Base-by-base conservation (phyloP, 2,113 vertebrate species). In the Zosterops pallidus region DNA sequence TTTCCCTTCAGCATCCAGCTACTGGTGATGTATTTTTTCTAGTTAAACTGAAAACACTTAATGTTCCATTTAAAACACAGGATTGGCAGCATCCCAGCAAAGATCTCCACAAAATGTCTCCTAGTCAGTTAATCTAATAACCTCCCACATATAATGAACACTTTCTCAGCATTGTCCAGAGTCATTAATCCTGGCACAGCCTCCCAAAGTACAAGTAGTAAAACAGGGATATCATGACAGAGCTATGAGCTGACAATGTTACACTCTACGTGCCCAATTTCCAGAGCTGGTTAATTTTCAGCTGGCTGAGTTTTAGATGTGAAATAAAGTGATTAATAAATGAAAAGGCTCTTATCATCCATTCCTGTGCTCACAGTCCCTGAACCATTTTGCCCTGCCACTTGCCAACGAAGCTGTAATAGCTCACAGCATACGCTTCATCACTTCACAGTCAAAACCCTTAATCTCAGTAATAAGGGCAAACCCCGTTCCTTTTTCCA, bases 291-390 rank as follows among this genome's bases (percentile, higher is more conserved):
- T 89, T 86, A 46, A 55, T 95, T 92, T 92, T 92, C 91, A 92
- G 77, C 42, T 89, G 90, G 56, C 52, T 84, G 77, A 81, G 60
- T 78, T 91, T 95, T 86, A 75, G 74, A 94, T 35, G 65, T 47
- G 69, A 96, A 79, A 62, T 82, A 24, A 57, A 92, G 60, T 52
- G 83, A 89, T 81, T 91, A 67, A 89, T 86, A 84, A 92, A 83
- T 78, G 44, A 95, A 92, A 95, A 86, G 77, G 53, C 81, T 84
- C 77, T 89, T 92, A 81, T 24, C 57, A 69, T 53, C 72, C 81
- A 35, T 62, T 81, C 64, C 81, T 84, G 72, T 75, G 50, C 77
- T 84, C 77, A 77, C 20, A 78, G 42, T 18, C 81, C 69, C 81
- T 60, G 31, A 77, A 57, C 28, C 50, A 33, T 77, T 83, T 86